Percentiles rank a stretch among this genome's conserved stretches.
These are phyloP conservation scores for Caenorhabditis sinica DNA, from an alignment of 2,888 invertebrate species.

Conservation along the genomic window DNA sequence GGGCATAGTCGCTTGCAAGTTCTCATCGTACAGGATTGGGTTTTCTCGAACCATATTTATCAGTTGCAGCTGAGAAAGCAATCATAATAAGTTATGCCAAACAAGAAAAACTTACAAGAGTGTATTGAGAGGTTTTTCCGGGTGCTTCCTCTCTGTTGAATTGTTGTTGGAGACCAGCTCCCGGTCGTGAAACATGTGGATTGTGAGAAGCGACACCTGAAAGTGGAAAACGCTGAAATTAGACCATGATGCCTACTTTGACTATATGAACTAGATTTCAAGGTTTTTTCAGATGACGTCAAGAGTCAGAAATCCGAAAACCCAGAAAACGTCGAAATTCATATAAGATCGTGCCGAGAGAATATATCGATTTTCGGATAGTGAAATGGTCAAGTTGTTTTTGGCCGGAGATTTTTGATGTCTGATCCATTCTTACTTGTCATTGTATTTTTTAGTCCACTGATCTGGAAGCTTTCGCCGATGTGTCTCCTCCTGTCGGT, in stretches of 20 bases:
- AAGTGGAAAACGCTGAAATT: not conserved
- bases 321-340: no score
- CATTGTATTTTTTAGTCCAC: conserved; percentile 28
- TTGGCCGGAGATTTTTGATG: not conserved
- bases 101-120: conserved; percentile 7
- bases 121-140: conserved; percentile 29
- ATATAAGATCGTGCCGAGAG: no score
- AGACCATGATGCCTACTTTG: no score
- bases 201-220: conserved; percentile 26
- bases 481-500: conserved; percentile 27
- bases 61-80: conserved; percentile 44
- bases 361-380: conserved; percentile 11
- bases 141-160: conserved; percentile 33
- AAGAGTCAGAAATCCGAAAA: no score
- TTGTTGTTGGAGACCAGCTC: conserved; percentile 21
- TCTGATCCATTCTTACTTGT: conserved; percentile 28
- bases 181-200: not conserved
- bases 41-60: conserved; percentile 43
- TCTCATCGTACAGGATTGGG: conserved; percentile 43
- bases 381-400: not conserved
- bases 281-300: not conserved
- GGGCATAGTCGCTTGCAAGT: conserved; percentile 22
- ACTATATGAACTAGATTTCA: not conserved
- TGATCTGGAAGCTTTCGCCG: conserved; percentile 33
- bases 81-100: not conserved